A percentile compares a stretch with the other conserved stretches of the same genome.
Evolutionary conservation across 2,888 invertebrate genomes (phyloP).

Genomic region (Archaeoteleia sp.): DNA sequence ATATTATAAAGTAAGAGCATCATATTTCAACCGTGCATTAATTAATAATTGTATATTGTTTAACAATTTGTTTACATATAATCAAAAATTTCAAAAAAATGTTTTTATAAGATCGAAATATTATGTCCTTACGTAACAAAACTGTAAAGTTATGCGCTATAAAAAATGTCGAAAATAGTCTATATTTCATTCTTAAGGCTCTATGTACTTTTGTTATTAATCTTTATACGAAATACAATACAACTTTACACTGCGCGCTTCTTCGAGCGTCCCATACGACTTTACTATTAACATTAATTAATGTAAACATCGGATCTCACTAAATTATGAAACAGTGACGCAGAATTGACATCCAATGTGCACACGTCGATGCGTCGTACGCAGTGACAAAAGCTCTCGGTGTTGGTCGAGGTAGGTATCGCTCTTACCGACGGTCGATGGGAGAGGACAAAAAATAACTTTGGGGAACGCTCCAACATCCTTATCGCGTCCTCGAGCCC

Average conservation of each 20-base stretch:
- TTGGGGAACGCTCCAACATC: slow-evolving; percentile 12
- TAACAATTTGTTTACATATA: too few species aligned
- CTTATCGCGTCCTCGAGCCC: slow-evolving; percentile 1
- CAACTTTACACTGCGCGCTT: slow-evolving; percentile 25
- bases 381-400: slow-evolving; percentile 51
- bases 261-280: slow-evolving; percentile 27
- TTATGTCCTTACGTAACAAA: too few species aligned
- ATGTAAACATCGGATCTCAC: slow-evolving; percentile 44
- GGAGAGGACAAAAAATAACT: slow-evolving; percentile 13
- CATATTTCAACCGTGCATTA: too few species aligned
- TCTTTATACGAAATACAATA: slow-evolving; percentile 23
- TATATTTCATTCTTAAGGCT: slow-evolving; percentile 35
- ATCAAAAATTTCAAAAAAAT: too few species aligned
- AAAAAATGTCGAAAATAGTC: slow-evolving; percentile 21
- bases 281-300: slow-evolving; percentile 44
- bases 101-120: too few species aligned
- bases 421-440: slow-evolving; percentile 18
- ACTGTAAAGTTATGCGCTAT: too few species aligned
- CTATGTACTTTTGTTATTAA: slow-evolving; percentile 26
- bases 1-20: too few species aligned
- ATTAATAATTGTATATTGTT: too few species aligned
- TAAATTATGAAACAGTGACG: slow-evolving; percentile 48
- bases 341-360: slow-evolving; percentile 51
- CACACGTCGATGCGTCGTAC: slow-evolving; percentile 44
- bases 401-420: slow-evolving; percentile 49